Evolutionary conservation across 2,888 invertebrate genomes (phyloP), one percentile per base, ranked within the genome.

Genomic region (Biston betularia): DNA sequence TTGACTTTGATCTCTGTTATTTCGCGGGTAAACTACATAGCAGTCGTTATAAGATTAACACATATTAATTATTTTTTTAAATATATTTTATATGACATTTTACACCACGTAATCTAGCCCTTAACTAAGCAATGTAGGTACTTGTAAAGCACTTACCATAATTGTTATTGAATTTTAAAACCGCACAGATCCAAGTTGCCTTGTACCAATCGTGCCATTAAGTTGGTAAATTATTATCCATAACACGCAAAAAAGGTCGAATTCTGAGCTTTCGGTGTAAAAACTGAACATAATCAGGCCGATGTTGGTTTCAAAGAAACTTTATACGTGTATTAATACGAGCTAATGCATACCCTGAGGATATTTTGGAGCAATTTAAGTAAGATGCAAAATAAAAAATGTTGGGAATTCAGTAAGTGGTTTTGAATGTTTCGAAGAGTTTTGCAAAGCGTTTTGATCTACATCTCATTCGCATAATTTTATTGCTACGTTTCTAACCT

Each of bases 211-310:
- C 82, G 80, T 78, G 84, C 83, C 78, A 84, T 88, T 87, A 85
- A 81, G 75, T 79, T 70, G 79, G 80, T 82, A 89, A 89, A 89
- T 88, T 88, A 86, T 85, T 82, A 72, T 81, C 74, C 85, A 86
- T 89, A 88, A 86, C 86, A 89, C 86, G 86, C 83, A 89, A 89
- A 89, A n/a, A 89, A 87, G 78, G 69, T 77, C 66, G 76, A 77
- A 85, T 83, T 85, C 82, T 63, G 67, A 49, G 68, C 75, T 75
- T 75, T 66, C 76, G 72, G 74, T 75, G 76, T 73, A 77, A 74
- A 70, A 80, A 50, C 65, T 53, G 48, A 58, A 62, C 53, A 70
- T 74, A 72, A 72, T 69, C 65, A 65, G 53, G 58, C 71, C 70
- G 73, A 65, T 69, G 70, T 64, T 65, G 71, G 60, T 74, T 76